Percentiles rank a stretch among this genome's conserved stretches.
phyloP scores from a whole-genome alignment of 2,888 invertebrate genomes.

The Steromphala cineraria region DNA sequence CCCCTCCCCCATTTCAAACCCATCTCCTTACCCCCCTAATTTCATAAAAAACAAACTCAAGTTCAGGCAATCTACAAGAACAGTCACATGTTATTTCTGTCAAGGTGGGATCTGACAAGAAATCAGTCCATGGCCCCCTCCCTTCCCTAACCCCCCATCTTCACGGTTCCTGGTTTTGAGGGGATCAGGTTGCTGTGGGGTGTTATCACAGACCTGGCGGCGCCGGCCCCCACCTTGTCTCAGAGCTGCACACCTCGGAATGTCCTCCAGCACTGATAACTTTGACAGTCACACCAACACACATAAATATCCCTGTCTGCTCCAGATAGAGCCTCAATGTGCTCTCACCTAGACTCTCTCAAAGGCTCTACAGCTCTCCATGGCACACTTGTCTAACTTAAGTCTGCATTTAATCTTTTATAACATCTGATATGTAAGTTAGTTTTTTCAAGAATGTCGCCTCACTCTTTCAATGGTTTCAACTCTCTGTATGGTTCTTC shows the following conservation, averaged over 20 bases:
- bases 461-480: too few relatives aligned
- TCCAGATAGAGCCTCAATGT: background rate
- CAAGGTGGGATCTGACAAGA: background rate
- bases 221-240: conserved; percentile 17
- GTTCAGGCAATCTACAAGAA: too few relatives aligned
- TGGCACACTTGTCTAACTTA: too few relatives aligned
- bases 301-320: conserved; percentile 16
- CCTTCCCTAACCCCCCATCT: background rate
- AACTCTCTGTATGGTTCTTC: too few relatives aligned
- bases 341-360: background rate
- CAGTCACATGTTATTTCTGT: background rate
- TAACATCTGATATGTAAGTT: too few relatives aligned
- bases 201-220: conserved; percentile 9
- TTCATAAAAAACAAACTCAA: too few relatives aligned
- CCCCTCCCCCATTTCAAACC: too few relatives aligned
- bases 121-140: background rate
- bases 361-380: too few relatives aligned
- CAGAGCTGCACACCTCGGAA: background rate
- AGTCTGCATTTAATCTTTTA: too few relatives aligned
- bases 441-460: too few relatives aligned
- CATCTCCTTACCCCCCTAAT: too few relatives aligned
- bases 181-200: background rate
- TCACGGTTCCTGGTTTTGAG: conserved; percentile 9
- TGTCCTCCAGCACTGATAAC: conserved; percentile 18
- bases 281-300: conserved; percentile 21